Evolutionary conservation across 2,888 invertebrate species (phyloP), one percentile per base, ranked within the genome.

Genomic region (Keiferia lycopersicella): DNA sequence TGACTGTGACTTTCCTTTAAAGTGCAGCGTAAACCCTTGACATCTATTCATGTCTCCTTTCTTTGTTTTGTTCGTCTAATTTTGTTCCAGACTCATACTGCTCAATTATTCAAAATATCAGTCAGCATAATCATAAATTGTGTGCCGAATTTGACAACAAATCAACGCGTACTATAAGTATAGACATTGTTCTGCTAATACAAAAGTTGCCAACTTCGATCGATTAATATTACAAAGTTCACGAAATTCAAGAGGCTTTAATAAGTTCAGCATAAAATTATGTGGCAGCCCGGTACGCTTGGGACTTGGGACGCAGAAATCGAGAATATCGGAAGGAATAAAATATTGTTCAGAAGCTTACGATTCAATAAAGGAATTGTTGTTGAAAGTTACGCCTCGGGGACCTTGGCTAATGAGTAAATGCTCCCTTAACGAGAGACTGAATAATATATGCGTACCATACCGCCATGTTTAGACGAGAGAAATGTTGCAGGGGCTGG

Each of bases 181-280:
- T 79, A 72, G 70, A 69, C 20, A 71, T 73, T 77, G 78, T 76
- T 76, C 75, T 73, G 75, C 78, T 77, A 80, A 80, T 80, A 81
- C 73, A 78, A 80, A 83, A 84, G 77, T 82, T 80, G 65, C 68
- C 62, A 73, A 77, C 75, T 77, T 76, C 73, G 75, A 79, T 80
- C 83, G 83, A 84, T 83, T 85, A 80, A 82, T 82, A 80, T 80
- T 77, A 74, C 73, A 72, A 84, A 83, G 70, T 81, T 80, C 70
- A 70, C 68, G 69, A 75, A 78, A 75, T 79, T 78, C 77, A 70
- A 73, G 75, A 69, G 71, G 75, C 71, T 76, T 80, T 81, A 79
- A 79, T 81, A 83, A 82, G 77, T 79, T 79, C 65, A 64, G 71
- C 73, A 77, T 79, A 77, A 81, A 82, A 82, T 84, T 79, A 79